phyloP scores from a whole-genome alignment of 2,888 invertebrate species.

The Tetranychus truncatus region DNA sequence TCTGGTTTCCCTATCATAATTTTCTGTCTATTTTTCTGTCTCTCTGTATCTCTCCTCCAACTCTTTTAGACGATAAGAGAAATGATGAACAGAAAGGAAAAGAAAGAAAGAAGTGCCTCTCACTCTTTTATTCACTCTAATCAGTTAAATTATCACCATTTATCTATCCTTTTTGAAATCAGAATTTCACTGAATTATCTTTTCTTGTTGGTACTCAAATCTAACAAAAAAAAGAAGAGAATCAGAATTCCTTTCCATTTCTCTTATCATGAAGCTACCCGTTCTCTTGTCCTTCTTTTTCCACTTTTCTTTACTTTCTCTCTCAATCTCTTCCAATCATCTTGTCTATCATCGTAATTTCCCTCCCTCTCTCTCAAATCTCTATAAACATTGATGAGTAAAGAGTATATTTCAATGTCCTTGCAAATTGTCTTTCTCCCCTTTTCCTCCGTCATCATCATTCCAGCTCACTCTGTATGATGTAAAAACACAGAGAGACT shows the following conservation, averaged over 20 bases:
- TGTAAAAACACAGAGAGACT: too few species aligned
- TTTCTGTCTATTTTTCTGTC: background rate
- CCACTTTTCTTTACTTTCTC: background rate
- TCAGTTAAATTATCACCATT: background rate
- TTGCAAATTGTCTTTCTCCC: background rate
- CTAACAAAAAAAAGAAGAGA: background rate
- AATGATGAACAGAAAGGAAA: background rate
- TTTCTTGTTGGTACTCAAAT: background rate
- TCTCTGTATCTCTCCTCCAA: background rate
- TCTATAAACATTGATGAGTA: background rate
- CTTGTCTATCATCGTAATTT: background rate
- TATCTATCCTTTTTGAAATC: background rate
- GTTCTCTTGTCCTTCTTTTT: conserved; percentile 4
- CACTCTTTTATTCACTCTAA: background rate
- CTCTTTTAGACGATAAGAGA: background rate
- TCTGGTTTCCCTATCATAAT: background rate
- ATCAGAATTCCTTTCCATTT: background rate
- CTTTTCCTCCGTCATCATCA: background rate
- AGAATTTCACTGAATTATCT: background rate
- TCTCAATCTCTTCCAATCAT: background rate
- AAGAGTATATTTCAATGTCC: background rate
- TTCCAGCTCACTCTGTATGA: background rate
- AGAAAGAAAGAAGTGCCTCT: background rate
- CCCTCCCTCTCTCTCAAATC: conserved; percentile 3
- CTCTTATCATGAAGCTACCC: background rate